Conservation (phyloP, 2,113 vertebrate species). For the Anthoscopus minutus region DNA sequence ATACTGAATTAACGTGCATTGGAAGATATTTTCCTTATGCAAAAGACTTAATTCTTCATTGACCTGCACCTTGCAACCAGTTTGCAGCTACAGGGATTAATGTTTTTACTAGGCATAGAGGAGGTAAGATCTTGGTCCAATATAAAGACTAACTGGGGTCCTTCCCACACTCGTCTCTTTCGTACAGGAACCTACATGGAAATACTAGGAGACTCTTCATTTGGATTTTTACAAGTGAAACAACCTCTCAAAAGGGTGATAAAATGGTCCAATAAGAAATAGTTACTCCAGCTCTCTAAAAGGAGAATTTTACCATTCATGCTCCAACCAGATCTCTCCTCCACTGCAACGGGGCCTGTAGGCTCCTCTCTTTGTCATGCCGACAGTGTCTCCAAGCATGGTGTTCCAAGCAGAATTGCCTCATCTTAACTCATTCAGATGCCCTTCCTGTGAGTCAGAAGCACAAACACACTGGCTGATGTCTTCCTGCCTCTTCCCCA, state of each 20-base stretch:
- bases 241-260: fast-evolving
- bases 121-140: neutral
- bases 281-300: neutral
- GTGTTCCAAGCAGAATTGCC: neutral
- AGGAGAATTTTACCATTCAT: neutral
- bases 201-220: neutral
- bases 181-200: neutral
- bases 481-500: neutral
- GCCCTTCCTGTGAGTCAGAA: conserved; percentile 7
- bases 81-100: neutral
- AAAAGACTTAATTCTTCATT: neutral
- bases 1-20: neutral
- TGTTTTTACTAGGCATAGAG: neutral
- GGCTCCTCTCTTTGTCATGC: neutral
- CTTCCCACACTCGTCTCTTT: neutral
- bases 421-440: conserved; percentile 3
- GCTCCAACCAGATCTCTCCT: neutral
- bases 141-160: neutral
- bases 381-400: neutral
- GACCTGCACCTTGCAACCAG: neutral
- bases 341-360: fast-evolving
- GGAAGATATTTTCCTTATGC: neutral
- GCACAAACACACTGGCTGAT: neutral
- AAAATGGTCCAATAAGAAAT: neutral
- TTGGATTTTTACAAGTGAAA: neutral